Percentiles rank a stretch among this genome's conserved stretches.
These are phyloP conservation scores for Polydrusus cervinus DNA, from an alignment of 2,888 invertebrate genomes.

Conservation along the genomic window DNA sequence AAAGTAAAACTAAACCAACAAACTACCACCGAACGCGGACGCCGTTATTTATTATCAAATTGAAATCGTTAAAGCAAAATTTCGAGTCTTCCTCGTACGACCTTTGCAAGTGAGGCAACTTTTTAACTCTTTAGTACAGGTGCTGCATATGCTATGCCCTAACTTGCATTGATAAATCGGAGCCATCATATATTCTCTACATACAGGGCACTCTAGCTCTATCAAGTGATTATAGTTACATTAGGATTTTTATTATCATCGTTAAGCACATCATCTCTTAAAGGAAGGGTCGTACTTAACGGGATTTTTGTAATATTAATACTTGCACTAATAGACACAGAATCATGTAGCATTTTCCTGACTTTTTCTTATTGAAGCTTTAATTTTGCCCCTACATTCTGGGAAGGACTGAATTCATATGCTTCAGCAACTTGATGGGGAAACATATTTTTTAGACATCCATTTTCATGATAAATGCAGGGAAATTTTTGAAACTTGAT, in stretches of 20 bases:
- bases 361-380: slow-evolving; percentile 55
- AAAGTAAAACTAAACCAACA: no score
- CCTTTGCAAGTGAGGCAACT: slow-evolving; percentile 64
- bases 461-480: slow-evolving; percentile 61
- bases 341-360: slow-evolving; percentile 57
- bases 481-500: slow-evolving; percentile 62
- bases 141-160: slow-evolving; percentile 65
- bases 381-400: slow-evolving; percentile 53
- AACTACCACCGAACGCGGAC: no score
- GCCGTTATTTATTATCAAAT: no score
- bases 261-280: not conserved
- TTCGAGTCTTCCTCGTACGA: slow-evolving; percentile 61
- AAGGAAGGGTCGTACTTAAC: not conserved
- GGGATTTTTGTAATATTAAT: slow-evolving; percentile 53
- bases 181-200: slow-evolving; percentile 66
- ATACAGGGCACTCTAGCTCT: slow-evolving; percentile 66
- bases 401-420: slow-evolving; percentile 37
- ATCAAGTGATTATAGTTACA: slow-evolving; percentile 29
- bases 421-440: slow-evolving; percentile 56
- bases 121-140: slow-evolving; percentile 59
- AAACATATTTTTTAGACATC: slow-evolving; percentile 61
- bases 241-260: slow-evolving; percentile 9
- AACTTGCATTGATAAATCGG: slow-evolving; percentile 66
- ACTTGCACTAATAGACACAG: slow-evolving; percentile 57
- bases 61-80: slow-evolving; percentile 65